Conservation (phyloP, 1,140 invertebrate species). For the Agraylea sexmaculata region DNA sequence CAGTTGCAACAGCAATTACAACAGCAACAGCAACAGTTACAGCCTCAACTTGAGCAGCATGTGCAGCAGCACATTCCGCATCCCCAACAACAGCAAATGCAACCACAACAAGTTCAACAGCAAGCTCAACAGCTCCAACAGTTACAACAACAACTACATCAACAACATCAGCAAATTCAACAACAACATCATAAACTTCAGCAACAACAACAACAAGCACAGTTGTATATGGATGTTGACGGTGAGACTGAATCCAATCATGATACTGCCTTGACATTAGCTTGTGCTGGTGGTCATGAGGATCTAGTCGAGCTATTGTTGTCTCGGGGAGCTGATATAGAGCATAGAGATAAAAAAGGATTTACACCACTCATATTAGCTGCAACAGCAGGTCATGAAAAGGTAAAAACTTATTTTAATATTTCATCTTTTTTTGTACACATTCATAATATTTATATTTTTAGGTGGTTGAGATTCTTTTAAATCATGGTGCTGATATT, state of each 20-base stretch:
- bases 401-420: conserved; percentile 28
- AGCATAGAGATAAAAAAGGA: conserved; percentile 98
- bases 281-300: conserved; percentile 93
- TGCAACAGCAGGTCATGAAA: conserved; percentile 93
- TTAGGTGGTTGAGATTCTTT: conserved; percentile 74
- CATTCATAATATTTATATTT: conserved; percentile 7
- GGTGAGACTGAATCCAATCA: conserved; percentile 96
- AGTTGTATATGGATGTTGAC: conserved; percentile 74
- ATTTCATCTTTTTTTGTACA: conserved; percentile 1
- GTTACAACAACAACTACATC: conserved; percentile 15
- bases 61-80: conserved; percentile 24
- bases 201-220: conserved; percentile 35
- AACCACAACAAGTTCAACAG: conserved; percentile 18
- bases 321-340: conserved; percentile 82
- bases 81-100: conserved; percentile 22
- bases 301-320: conserved; percentile 89
- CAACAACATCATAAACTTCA: conserved; percentile 24
- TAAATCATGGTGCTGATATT: conserved; percentile 88
- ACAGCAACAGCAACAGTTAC: conserved; percentile 24
- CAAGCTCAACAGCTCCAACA: conserved; percentile 15
- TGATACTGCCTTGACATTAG: conserved; percentile 93
- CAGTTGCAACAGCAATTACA: conserved; percentile 40
- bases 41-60: conserved; percentile 34
- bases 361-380: conserved; percentile 96
- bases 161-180: conserved; percentile 19